These are phyloP conservation scores for Puffinus mauretanicus DNA, from an alignment of 2,113 vertebrate genomes.

Conservation along the genomic window DNA sequence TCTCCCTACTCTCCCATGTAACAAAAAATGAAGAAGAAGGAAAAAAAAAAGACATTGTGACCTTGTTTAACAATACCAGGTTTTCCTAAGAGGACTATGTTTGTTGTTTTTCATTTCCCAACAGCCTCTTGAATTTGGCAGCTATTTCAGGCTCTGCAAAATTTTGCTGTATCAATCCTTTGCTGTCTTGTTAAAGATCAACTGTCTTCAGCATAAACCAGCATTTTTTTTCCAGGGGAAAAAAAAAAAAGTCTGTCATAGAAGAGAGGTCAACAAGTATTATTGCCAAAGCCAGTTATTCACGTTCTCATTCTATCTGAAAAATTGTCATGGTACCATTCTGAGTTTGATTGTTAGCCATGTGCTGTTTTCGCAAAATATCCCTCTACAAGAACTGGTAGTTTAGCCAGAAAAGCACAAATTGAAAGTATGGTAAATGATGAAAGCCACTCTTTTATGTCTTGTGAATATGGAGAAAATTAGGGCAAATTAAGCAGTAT, in stretches of 20 bases:
- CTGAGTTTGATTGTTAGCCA: neutral
- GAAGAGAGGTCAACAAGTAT: neutral
- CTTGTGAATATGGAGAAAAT: neutral
- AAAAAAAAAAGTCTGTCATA: neutral
- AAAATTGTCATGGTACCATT: rapidly evolving
- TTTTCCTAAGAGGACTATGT: neutral
- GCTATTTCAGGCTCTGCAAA: slow-evolving; percentile 28
- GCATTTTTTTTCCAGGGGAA: neutral
- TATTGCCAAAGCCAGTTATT: neutral
- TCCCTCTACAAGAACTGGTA: neutral
- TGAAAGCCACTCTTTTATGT: neutral
- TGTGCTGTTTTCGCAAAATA: rapidly evolving
- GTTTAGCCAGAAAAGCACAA: neutral
- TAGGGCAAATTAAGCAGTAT: neutral
- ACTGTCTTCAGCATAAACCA: slow-evolving; percentile 21
- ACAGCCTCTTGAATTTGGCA: slow-evolving; percentile 34
- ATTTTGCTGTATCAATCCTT: slow-evolving; percentile 41
- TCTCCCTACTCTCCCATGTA: neutral
- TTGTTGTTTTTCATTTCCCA: slow-evolving; percentile 18
- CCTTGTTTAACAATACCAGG: slow-evolving; percentile 26
- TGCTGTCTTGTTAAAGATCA: slow-evolving; percentile 35
- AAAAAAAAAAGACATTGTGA: neutral
- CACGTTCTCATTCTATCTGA: neutral
- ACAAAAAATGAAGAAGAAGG: neutral
- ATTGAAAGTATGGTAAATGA: rapidly evolving